phyloP scores from a whole-genome alignment of 2,888 invertebrate genomes.

The Anticlea derivata region DNA sequence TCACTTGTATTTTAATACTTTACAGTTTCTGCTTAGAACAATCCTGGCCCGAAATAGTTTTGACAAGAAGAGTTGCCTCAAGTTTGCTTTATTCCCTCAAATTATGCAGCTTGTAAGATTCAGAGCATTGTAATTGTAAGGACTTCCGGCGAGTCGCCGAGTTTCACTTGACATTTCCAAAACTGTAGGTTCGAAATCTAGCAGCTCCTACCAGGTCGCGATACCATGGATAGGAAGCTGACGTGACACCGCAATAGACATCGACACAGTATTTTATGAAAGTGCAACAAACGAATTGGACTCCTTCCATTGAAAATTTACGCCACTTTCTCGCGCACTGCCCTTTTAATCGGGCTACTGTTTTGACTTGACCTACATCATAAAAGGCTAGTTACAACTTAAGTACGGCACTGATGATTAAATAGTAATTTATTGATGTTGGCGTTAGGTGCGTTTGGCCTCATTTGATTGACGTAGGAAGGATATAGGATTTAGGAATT shows the following conservation, averaged over 20 bases:
- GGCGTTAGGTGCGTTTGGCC: no score
- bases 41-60: no score
- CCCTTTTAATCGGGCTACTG: slow-evolving; percentile 42
- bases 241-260: slow-evolving; percentile 33
- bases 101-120: no score
- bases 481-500: no score
- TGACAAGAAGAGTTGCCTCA: no score
- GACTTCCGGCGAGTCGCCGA: neutral
- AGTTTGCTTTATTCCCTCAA: no score
- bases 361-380: slow-evolving; percentile 34
- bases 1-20: no score
- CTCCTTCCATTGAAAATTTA: slow-evolving; percentile 55
- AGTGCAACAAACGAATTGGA: slow-evolving; percentile 45
- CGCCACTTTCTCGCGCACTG: slow-evolving; percentile 66
- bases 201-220: neutral
- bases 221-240: slow-evolving; percentile 9
- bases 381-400: neutral
- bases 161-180: neutral
- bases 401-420: neutral
- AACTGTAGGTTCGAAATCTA: neutral
- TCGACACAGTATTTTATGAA: slow-evolving; percentile 49
- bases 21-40: no score
- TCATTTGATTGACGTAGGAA: no score
- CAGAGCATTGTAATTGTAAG: neutral
- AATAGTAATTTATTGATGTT: no score